A percentile compares a stretch with the other conserved stretches of the same genome.
These are phyloP conservation scores for Caenorhabditis inopinata DNA, from an alignment of 1,140 invertebrate genomes.

Conservation along the genomic window DNA sequence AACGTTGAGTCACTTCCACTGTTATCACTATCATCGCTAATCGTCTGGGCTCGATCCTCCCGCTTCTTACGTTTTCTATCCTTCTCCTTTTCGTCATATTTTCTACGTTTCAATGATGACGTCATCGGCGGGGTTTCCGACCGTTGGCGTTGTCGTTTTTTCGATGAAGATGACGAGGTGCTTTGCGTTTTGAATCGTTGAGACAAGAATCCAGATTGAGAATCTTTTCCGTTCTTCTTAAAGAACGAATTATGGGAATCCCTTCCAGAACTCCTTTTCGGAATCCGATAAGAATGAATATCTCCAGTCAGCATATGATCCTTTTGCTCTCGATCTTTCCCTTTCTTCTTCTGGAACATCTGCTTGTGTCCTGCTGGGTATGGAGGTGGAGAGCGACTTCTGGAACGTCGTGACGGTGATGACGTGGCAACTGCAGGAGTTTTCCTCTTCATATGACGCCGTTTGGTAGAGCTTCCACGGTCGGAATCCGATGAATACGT, in stretches of 20 bases:
- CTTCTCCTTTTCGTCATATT: neutral
- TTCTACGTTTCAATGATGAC: neutral
- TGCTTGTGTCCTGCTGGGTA: neutral
- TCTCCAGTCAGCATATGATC: neutral
- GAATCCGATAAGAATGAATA: neutral
- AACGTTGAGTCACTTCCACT: too few species aligned
- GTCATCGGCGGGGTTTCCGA: neutral
- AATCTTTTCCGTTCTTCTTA: neutral
- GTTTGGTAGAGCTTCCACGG: neutral
- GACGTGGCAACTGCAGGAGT: too few species aligned
- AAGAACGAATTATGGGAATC: neutral
- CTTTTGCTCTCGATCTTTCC: too few species aligned
- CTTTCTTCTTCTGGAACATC: neutral
- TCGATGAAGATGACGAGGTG: neutral
- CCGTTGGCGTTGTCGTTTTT: neutral
- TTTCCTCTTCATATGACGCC: neutral
- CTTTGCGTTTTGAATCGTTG: neutral
- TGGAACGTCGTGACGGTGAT: neutral
- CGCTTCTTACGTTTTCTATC: neutral
- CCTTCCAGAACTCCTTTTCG: neutral
- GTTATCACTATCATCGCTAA: neutral
- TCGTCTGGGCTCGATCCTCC: neutral
- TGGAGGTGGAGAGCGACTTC: neutral
- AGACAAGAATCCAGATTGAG: neutral
- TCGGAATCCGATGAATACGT: neutral